phyloP scores from a whole-genome alignment of 1,140 invertebrate genomes.

The Solenopsis invicta region DNA sequence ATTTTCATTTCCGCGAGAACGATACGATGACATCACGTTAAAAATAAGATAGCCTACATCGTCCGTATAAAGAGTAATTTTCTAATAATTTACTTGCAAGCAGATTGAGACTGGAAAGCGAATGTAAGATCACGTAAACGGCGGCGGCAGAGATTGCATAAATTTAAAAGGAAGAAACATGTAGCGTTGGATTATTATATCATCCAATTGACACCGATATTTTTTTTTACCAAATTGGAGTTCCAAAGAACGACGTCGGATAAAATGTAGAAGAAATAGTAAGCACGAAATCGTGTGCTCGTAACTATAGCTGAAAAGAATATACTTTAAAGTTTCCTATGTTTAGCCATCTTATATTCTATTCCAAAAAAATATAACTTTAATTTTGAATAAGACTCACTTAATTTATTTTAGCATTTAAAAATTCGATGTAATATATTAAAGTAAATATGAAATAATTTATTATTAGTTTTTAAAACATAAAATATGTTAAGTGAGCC shows the following conservation, averaged over 20 bases:
- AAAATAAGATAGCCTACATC: constrained; percentile 25
- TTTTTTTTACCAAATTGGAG: constrained; percentile 10
- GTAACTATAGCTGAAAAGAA: constrained; percentile 61
- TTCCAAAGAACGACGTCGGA: background rate
- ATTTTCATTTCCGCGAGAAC: constrained; percentile 9
- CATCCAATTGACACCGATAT: constrained; percentile 14
- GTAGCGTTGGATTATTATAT: background rate
- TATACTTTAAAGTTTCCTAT: constrained; percentile 31
- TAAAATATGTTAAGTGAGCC: no score
- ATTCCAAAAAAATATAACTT: constrained; percentile 14
- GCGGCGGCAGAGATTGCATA: constrained; percentile 71
- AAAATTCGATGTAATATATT: no score
- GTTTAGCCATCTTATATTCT: constrained; percentile 61
- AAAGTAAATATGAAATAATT: no score
- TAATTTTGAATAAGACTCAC: background rate
- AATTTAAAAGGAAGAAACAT: background rate
- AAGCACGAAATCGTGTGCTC: background rate
- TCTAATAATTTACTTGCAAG: constrained; percentile 5
- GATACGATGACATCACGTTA: constrained; percentile 26
- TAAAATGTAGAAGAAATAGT: constrained; percentile 6
- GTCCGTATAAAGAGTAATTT: background rate
- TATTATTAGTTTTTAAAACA: no score
- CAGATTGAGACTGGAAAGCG: constrained; percentile 49
- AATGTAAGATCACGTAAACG: constrained; percentile 60
- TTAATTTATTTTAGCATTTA: no score